phyloP scores from a whole-genome alignment of 2,113 vertebrate species.

The Gavia stellata region DNA sequence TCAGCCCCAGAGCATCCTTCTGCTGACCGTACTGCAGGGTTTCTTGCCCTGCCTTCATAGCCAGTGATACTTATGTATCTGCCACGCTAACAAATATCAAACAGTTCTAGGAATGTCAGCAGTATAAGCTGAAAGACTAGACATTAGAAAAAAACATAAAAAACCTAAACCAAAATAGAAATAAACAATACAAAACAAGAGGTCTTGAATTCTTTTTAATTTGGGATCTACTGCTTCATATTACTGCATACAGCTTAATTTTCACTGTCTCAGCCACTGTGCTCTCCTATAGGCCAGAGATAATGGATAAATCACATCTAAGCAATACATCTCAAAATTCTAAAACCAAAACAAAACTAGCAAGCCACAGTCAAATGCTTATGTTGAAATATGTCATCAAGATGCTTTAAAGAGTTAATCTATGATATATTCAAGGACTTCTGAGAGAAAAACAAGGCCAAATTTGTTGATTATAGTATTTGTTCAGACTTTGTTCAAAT shows the following conservation, averaged over 20 bases:
- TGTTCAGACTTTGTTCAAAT: background rate
- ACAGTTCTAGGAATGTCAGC: background rate
- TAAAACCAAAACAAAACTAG: background rate
- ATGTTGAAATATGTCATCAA: background rate
- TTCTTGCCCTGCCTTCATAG: background rate
- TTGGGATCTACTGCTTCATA: background rate
- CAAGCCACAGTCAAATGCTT: background rate
- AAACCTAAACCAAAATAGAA: background rate
- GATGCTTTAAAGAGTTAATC: slow-evolving; percentile 1
- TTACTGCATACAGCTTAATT: background rate
- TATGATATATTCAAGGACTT: background rate
- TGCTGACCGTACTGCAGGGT: background rate
- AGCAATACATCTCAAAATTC: background rate
- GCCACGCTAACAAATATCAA: background rate
- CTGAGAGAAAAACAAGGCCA: background rate
- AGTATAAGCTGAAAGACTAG: background rate
- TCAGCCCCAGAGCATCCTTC: background rate
- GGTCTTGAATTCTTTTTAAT: background rate
- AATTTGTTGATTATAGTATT: slow-evolving; percentile 8
- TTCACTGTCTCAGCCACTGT: background rate
- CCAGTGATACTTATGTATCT: background rate
- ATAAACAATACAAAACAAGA: background rate
- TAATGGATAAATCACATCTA: background rate
- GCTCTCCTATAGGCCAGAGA: background rate
- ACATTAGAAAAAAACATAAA: background rate